A percentile compares a stretch with the other conserved stretches of the same genome.
Evolutionary conservation across 2,113 vertebrate species (phyloP).

Genomic region (Origma solitaria): DNA sequence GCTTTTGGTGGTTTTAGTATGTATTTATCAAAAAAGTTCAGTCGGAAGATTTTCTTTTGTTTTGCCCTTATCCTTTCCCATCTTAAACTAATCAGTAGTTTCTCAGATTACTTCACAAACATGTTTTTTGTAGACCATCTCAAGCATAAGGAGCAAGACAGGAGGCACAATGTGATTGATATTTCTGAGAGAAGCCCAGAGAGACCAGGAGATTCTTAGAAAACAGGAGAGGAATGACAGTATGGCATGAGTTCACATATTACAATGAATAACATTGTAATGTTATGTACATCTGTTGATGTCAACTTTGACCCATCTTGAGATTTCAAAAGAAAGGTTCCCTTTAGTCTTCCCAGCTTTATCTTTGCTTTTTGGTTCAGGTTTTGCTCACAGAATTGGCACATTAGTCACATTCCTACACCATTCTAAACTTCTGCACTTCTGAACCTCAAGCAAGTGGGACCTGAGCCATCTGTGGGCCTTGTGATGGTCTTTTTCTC

Average conservation of each 20-base stretch:
- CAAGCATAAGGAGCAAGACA: not conserved
- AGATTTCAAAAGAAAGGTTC: not conserved
- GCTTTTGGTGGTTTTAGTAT: not conserved
- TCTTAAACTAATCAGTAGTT: not conserved
- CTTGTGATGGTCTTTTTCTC: not conserved
- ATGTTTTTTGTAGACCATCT: not conserved
- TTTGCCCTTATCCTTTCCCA: not conserved
- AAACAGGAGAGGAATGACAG: not conserved
- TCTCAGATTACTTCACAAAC: not conserved
- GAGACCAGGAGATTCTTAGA: not conserved
- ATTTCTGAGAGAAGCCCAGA: not conserved
- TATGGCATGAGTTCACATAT: not conserved
- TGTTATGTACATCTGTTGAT: not conserved
- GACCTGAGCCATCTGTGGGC: not conserved
- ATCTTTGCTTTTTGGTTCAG: not conserved
- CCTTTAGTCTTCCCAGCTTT: not conserved
- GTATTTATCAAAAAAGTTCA: not conserved
- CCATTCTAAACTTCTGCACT: not conserved
- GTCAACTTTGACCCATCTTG: not conserved
- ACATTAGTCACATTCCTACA: not conserved
- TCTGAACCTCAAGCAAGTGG: not conserved
- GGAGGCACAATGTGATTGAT: not conserved
- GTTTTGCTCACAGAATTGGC: not conserved
- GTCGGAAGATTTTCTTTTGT: not conserved
- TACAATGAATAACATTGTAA: not conserved